phyloP scores from a whole-genome alignment of 1,140 invertebrate genomes.

The Varroa destructor region DNA sequence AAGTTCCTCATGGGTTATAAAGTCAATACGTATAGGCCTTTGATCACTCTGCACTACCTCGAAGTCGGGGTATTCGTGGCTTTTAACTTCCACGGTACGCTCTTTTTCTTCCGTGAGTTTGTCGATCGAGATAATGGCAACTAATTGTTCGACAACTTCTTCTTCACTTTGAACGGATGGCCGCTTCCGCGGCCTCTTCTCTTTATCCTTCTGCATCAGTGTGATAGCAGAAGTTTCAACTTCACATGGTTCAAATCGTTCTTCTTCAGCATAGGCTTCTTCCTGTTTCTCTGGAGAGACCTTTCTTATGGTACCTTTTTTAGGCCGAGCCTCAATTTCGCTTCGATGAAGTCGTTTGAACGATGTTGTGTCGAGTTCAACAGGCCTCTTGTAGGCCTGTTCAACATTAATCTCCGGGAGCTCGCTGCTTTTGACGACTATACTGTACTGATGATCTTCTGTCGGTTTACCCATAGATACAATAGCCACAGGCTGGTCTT shows the following conservation, averaged over 20 bases:
- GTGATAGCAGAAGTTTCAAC: not conserved
- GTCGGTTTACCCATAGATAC: not conserved
- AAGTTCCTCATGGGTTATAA: not conserved
- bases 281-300: not conserved
- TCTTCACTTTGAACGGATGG: slow-evolving; percentile 17
- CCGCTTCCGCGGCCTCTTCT: not conserved
- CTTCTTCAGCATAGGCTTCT: not conserved
- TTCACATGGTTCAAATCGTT: not conserved
- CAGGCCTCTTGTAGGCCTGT: not conserved
- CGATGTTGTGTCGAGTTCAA: not conserved
- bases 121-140: not conserved
- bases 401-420: not conserved
- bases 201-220: not conserved
- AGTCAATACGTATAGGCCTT: not conserved
- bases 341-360: not conserved
- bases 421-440: not conserved
- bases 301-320: not conserved
- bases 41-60: slow-evolving; percentile 1
- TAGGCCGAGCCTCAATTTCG: slow-evolving; percentile 5
- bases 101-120: not conserved
- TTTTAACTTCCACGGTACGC: not conserved
- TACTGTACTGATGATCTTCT: not conserved
- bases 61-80: not conserved
- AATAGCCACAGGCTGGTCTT: slow-evolving; percentile 5
- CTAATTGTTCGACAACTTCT: not conserved